phyloP scores from a whole-genome alignment of 2,888 invertebrate genomes.

The Andrena minutula region DNA sequence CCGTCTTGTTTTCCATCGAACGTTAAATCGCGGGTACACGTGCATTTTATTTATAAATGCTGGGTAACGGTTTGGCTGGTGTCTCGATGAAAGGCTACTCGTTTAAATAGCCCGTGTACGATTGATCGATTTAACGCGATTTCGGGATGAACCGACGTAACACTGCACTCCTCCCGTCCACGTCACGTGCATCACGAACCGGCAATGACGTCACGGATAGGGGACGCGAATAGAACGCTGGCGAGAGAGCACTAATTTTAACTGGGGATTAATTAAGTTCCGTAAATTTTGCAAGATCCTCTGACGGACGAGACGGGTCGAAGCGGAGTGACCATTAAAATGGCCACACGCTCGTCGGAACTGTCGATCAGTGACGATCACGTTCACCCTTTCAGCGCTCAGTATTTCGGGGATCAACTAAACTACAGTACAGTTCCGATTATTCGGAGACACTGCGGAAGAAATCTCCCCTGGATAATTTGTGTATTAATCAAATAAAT shows the following conservation, averaged over 20 bases:
- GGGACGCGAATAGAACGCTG: conserved; percentile 79
- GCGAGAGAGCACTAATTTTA: conserved; percentile 80
- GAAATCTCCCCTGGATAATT: no score
- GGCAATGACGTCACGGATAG: conserved; percentile 78
- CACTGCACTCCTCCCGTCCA: conserved; percentile 73
- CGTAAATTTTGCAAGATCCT: conserved; percentile 78
- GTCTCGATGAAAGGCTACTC: conserved; percentile 29
- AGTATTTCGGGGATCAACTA: no score
- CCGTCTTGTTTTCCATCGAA: background rate
- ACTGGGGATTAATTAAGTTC: conserved; percentile 81
- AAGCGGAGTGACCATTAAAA: background rate
- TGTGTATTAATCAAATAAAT: no score
- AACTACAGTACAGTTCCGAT: no score
- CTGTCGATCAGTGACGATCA: background rate
- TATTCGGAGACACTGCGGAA: no score
- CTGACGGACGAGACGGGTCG: conserved; percentile 9
- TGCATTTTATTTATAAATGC: conserved; percentile 37
- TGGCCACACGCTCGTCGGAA: background rate
- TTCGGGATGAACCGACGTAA: conserved; percentile 66
- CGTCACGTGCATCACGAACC: conserved; percentile 77
- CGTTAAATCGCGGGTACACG: conserved; percentile 16
- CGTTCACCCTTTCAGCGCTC: background rate
- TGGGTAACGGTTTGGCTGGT: conserved; percentile 16
- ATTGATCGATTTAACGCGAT: conserved; percentile 52
- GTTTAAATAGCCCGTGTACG: conserved; percentile 28